Evolutionary conservation across 2,113 vertebrate genomes (phyloP).

Genomic region (Alethe diademata): DNA sequence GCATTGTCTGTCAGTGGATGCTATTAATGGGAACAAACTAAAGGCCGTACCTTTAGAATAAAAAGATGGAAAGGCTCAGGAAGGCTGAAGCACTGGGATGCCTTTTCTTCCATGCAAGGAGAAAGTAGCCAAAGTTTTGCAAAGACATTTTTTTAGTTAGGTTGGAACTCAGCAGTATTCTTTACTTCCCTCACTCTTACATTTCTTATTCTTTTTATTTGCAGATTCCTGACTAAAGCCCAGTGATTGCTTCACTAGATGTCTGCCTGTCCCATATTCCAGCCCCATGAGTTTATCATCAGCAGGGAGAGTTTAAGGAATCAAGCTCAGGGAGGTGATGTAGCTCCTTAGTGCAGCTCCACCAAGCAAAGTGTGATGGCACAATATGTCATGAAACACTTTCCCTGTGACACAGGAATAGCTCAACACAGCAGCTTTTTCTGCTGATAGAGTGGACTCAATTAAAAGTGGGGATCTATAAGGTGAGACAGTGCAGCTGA

Average conservation of each 20-base stretch:
- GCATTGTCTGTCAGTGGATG: not conserved
- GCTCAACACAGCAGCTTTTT: not conserved
- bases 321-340: not conserved
- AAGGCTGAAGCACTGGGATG: not conserved
- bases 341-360: not conserved
- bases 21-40: not conserved
- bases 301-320: conserved; percentile 15
- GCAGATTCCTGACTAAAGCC: conserved; percentile 6
- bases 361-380: not conserved
- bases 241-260: not conserved
- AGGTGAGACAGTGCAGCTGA: not conserved
- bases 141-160: not conserved
- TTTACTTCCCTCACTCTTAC: not conserved
- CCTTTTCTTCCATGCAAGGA: not conserved
- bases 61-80: not conserved
- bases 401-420: not conserved
- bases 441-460: not conserved
- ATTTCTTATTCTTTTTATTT: not conserved
- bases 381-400: not conserved
- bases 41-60: not conserved
- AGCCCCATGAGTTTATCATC: not conserved
- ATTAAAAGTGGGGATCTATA: not conserved
- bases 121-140: not conserved
- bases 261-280: not conserved
- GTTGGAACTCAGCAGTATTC: not conserved